These are phyloP conservation scores for Alexandromys fortis DNA, from an alignment of 2,113 vertebrate species.

Conservation along the genomic window DNA sequence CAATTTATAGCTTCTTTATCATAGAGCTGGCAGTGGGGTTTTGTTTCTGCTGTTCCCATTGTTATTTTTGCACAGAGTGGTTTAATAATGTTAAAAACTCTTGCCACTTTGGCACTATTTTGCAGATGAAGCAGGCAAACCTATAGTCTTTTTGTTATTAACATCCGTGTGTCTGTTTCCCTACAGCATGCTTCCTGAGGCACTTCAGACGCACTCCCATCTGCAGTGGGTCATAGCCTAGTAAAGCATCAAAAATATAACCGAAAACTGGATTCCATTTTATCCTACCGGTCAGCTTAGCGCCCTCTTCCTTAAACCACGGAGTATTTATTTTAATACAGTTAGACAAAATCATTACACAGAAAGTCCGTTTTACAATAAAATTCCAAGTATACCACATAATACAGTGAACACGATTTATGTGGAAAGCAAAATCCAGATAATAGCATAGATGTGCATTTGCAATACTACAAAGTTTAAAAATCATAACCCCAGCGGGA, in stretches of 20 bases:
- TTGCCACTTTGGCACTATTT: neutral
- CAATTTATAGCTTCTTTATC: neutral
- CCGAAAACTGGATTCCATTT: neutral
- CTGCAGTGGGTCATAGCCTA: neutral
- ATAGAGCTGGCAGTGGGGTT: neutral
- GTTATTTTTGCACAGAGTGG: neutral
- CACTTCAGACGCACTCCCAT: neutral
- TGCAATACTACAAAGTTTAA: neutral
- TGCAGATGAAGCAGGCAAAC: neutral
- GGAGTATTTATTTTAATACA: neutral
- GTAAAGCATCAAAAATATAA: neutral
- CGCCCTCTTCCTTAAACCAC: neutral
- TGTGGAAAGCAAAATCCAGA: neutral
- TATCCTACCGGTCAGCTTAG: neutral
- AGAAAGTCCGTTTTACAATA: neutral
- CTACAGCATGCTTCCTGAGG: neutral
- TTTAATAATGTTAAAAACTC: neutral
- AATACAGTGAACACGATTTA: neutral
- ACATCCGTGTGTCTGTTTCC: neutral
- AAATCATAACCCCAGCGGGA: neutral
- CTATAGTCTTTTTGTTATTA: neutral
- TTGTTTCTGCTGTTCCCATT: neutral
- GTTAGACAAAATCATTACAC: neutral
- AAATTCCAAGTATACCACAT: neutral
- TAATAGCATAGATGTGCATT: neutral